These are phyloP conservation scores for Diorhabda elongata DNA, from an alignment of 1,140 invertebrate species.

Conservation along the genomic window DNA sequence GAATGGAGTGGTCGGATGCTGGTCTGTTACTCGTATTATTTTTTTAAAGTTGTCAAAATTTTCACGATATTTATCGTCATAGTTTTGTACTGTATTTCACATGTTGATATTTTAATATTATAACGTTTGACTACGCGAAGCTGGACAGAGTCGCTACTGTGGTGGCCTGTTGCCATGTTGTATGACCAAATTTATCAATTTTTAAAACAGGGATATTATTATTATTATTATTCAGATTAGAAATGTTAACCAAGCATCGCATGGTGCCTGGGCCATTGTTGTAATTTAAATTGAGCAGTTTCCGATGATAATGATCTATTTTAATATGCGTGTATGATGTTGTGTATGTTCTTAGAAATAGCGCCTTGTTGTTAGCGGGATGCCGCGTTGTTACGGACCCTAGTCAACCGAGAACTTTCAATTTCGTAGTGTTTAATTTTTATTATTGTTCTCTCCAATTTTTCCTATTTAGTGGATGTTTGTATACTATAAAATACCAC, in stretches of 20 bases:
- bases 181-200: slow-evolving; percentile 45
- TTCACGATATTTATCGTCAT: slow-evolving; percentile 39
- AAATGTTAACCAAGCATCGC: slow-evolving; percentile 42
- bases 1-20: slow-evolving; percentile 41
- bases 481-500: slow-evolving; percentile 26
- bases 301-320: slow-evolving; percentile 45
- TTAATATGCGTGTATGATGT: slow-evolving; percentile 48
- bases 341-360: slow-evolving; percentile 47
- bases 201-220: slow-evolving; percentile 44
- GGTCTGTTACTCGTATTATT: slow-evolving; percentile 39
- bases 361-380: slow-evolving; percentile 47
- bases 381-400: slow-evolving; percentile 48
- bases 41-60: slow-evolving; percentile 38
- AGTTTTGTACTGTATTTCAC: slow-evolving; percentile 44
- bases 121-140: slow-evolving; percentile 27
- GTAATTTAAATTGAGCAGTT: slow-evolving; percentile 43
- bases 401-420: slow-evolving; percentile 43
- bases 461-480: slow-evolving; percentile 25
- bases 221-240: slow-evolving; percentile 34
- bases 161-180: slow-evolving; percentile 36
- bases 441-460: slow-evolving; percentile 27
- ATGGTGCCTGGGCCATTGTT: slow-evolving; percentile 45
- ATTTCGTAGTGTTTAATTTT: slow-evolving; percentile 22
- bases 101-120: slow-evolving; percentile 48
- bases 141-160: slow-evolving; percentile 14